Base-by-base conservation (phyloP, 2,113 vertebrate genomes). In the Nyctibius bracteatus region DNA sequence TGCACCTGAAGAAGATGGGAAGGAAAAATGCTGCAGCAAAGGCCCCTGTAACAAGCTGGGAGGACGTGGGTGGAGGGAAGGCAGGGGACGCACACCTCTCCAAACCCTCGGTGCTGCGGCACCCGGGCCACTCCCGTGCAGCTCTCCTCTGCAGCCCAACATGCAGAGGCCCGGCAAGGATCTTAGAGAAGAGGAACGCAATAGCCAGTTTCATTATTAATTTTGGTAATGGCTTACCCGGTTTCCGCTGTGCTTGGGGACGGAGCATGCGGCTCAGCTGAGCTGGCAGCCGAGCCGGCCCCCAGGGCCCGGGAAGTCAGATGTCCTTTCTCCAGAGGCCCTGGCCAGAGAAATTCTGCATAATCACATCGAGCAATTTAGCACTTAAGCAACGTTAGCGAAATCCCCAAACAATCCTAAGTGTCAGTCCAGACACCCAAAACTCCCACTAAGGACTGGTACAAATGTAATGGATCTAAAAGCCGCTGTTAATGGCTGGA, bases 351-450 rank as follows among this genome's bases (percentile, higher is more conserved):
- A 97, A 97, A 97, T 95, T 97, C 95, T 92, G 94, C 92, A 88
- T 96, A 97, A 98, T 98, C 96, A 94, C 92, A 94, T 58, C 25
- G 72, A 97, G 95, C 95, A 96, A 97, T 97, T 97, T 97, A 98
- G 97, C 98, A 98, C 97, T 98, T 97, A 97, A 88, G 97, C 79
- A 98, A 96, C 1, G 75, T 92, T 95, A 92, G 81, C n/a, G 75
- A 98, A 97, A 98, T 97, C 98, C 97, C 98, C 96, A 95, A 96
- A 97, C 97, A 96, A 95, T 96, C 95, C 94, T 94, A 95, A 92
- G 97, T 96, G 88, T 97, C 97, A 95, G 95, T 97, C 97, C 96
- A 97, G 97, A 95, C 70, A 86, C 90, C 96, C 96, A 92, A 95
- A 96, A 94, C 81, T 97, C 95, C 96, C 95, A 89, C 96, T 96